phyloP scores from a whole-genome alignment of 1,140 invertebrate species.

The Carposina sasakii region DNA sequence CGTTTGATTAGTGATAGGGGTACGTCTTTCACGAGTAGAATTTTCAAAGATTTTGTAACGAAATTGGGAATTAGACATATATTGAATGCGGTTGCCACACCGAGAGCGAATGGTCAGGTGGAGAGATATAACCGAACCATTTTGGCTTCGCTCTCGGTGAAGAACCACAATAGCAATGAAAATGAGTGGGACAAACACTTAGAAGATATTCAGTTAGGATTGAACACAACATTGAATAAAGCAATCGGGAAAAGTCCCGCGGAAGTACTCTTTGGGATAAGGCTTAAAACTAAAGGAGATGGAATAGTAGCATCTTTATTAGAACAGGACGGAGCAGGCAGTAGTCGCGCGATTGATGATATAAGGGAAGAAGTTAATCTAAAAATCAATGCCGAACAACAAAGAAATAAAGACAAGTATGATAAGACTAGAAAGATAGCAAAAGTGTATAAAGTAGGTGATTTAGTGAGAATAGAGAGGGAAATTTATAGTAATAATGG shows the following conservation, averaged over 20 bases:
- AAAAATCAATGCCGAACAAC: neutral
- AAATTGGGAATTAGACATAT: slow-evolving; percentile 5
- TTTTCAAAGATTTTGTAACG: slow-evolving; percentile 1
- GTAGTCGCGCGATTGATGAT: no score
- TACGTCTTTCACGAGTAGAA: slow-evolving; percentile 7
- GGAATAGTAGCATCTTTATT: slow-evolving; percentile 4
- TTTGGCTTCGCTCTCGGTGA: slow-evolving; percentile 1
- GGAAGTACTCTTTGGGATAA: neutral
- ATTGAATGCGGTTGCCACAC: slow-evolving; percentile 5
- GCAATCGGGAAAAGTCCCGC: neutral
- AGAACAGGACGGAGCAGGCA: neutral
- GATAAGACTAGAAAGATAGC: neutral
- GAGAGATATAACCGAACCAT: slow-evolving; percentile 3
- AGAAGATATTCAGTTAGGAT: slow-evolving; percentile 1
- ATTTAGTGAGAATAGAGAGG: slow-evolving; percentile 3
- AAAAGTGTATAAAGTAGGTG: neutral
- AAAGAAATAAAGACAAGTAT: neutral
- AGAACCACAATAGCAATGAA: slow-evolving; percentile 5
- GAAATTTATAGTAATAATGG: neutral
- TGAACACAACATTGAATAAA: slow-evolving; percentile 2
- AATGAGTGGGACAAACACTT: slow-evolving; percentile 8
- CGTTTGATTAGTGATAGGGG: slow-evolving; percentile 2
- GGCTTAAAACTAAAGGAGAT: neutral
- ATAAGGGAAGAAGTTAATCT: neutral
- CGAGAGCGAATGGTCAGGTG: slow-evolving; percentile 4